Evolutionary conservation across 1,140 invertebrate species (phyloP).

Genomic region (Aphaenogaster ashmeadi): DNA sequence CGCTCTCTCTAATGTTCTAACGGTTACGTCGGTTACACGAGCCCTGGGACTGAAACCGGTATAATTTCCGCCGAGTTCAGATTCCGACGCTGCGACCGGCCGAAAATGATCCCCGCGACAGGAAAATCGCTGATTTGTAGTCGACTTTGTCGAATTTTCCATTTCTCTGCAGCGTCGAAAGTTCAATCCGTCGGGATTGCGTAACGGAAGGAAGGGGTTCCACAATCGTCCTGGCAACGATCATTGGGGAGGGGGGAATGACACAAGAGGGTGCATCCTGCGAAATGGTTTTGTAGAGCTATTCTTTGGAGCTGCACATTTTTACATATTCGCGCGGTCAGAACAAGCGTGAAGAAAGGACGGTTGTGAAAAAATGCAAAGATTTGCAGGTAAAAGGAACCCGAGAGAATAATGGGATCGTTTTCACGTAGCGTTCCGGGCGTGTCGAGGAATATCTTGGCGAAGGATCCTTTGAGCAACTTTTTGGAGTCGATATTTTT

Average conservation of each 20-base stretch:
- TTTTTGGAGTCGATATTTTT: background rate
- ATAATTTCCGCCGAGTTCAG: slow-evolving; percentile 27
- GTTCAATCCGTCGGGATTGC: background rate
- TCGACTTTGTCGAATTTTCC: background rate
- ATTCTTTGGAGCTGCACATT: background rate
- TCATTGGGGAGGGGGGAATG: background rate
- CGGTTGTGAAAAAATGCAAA: background rate
- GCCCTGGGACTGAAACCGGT: slow-evolving; percentile 2
- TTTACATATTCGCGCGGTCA: background rate
- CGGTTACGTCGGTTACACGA: slow-evolving; percentile 53
- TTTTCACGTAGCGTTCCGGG: background rate
- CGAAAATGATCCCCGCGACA: background rate
- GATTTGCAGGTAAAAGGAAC: background rate
- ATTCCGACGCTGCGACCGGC: background rate
- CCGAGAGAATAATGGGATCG: background rate
- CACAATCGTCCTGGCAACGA: background rate
- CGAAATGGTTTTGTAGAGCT: background rate
- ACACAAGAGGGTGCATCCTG: background rate
- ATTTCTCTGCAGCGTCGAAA: background rate
- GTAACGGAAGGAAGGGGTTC: slow-evolving; percentile 19
- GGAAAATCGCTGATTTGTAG: background rate
- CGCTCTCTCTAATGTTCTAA: slow-evolving; percentile 23
- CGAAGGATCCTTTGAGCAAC: background rate
- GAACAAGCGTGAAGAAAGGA: background rate
- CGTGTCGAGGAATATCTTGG: background rate